Percentiles rank a stretch among this genome's conserved stretches.
phyloP scores from a whole-genome alignment of 2,888 invertebrate genomes.

The Metalampra italica region DNA sequence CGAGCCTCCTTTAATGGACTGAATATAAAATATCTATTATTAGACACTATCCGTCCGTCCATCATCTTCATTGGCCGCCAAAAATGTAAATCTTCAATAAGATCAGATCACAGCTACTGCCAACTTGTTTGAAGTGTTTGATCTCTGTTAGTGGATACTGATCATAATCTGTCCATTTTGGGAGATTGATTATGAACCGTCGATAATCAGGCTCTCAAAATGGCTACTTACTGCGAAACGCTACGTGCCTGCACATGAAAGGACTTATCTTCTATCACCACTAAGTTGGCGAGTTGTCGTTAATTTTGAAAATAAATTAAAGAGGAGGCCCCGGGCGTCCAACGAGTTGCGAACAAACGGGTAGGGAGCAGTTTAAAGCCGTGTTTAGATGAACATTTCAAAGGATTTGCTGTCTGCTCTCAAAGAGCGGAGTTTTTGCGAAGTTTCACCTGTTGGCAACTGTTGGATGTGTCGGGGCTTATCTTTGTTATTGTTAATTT shows the following conservation, averaged over 20 bases:
- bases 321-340: slow-evolving; percentile 52
- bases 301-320: slow-evolving; percentile 66
- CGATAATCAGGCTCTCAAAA: no score
- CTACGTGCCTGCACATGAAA: no score
- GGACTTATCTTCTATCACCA: background rate
- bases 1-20: background rate
- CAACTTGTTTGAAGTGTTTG: no score
- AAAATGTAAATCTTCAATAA: background rate
- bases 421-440: slow-evolving; percentile 43
- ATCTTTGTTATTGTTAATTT: slow-evolving; percentile 37
- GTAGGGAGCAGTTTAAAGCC: slow-evolving; percentile 43
- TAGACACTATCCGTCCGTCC: no score
- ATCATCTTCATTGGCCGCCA: background rate
- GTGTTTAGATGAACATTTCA: slow-evolving; percentile 63
- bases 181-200: no score
- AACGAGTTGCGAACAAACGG: slow-evolving; percentile 46
- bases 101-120: no score
- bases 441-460: slow-evolving; percentile 47
- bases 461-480: slow-evolving; percentile 40
- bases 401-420: slow-evolving; percentile 53
- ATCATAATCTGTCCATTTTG: no score
- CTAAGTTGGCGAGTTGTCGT: slow-evolving; percentile 27
- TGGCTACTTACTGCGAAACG: no score
- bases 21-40: no score
- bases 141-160: no score